These are phyloP conservation scores for Acinonyx jubatus DNA, from an alignment of 2,113 vertebrate species.

Conservation along the genomic window DNA sequence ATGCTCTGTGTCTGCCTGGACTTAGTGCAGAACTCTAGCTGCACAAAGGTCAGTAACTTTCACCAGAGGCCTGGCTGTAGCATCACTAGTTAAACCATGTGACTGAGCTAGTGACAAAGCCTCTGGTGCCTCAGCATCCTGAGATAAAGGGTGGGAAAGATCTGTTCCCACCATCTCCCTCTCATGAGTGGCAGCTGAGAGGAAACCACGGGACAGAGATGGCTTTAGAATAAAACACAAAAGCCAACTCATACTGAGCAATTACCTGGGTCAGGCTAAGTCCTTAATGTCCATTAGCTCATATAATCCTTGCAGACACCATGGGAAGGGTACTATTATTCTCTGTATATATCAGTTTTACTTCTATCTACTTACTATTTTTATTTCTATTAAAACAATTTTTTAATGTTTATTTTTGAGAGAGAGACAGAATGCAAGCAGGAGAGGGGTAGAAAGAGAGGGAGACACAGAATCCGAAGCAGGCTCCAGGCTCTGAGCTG, in stretches of 20 bases:
- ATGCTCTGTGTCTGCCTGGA: not conserved
- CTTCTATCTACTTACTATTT: not conserved
- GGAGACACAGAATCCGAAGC: too few species aligned
- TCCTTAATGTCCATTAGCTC: not conserved
- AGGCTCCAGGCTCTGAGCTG: too few species aligned
- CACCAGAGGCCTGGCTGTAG: not conserved
- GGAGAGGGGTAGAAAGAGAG: too few species aligned
- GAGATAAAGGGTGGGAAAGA: not conserved
- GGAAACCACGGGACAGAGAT: not conserved
- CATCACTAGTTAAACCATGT: not conserved
- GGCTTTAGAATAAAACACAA: not conserved
- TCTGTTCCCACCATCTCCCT: not conserved
- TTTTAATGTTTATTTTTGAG: too few species aligned
- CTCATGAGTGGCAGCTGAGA: not conserved
- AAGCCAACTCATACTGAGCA: not conserved
- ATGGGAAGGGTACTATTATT: not conserved
- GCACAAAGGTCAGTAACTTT: not conserved
- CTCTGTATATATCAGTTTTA: not conserved
- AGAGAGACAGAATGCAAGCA: too few species aligned
- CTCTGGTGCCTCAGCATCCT: slow-evolving; percentile 40
- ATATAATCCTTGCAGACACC: not conserved
- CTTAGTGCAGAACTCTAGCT: not conserved
- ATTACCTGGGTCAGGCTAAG: not conserved
- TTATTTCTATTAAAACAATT: too few species aligned
- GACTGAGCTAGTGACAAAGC: slow-evolving; percentile 8